Evolutionary conservation across 1,140 invertebrate genomes (phyloP).

Genomic region (Archegozetes longisetosus): DNA sequence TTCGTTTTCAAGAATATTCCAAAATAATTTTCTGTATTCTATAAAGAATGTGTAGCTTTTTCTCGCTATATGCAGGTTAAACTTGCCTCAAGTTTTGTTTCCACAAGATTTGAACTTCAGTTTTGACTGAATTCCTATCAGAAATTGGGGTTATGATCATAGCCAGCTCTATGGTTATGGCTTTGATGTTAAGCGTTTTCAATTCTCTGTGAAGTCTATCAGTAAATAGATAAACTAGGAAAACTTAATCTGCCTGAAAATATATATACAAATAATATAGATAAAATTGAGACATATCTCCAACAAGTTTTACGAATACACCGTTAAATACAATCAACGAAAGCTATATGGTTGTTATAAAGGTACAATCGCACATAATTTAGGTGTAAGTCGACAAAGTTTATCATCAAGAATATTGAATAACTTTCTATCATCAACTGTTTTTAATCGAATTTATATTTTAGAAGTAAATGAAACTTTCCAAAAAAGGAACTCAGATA

Average conservation of each 20-base stretch:
- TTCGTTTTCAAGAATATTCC: conserved; percentile 19
- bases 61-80: conserved; percentile 27
- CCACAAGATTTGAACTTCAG: conserved; percentile 19
- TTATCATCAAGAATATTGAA: too few species aligned
- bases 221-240: conserved; percentile 28
- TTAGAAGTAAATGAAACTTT: too few species aligned
- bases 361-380: too few species aligned
- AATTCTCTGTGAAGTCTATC: conserved; percentile 37
- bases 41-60: conserved; percentile 27
- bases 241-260: conserved; percentile 26
- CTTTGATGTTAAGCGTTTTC: conserved; percentile 34
- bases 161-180: conserved; percentile 33
- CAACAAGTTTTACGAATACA: too few species aligned
- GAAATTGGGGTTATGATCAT: conserved; percentile 7
- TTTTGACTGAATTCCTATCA: background rate
- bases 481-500: too few species aligned
- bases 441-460: too few species aligned
- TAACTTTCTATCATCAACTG: too few species aligned
- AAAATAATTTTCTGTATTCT: conserved; percentile 10
- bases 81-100: conserved; percentile 26
- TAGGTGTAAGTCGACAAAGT: too few species aligned
- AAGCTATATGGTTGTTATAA: too few species aligned
- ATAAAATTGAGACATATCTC: too few species aligned
- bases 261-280: too few species aligned
- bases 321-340: too few species aligned